Conservation (phyloP, 1,140 invertebrate genomes). For the Scylla paramamosain region DNA sequence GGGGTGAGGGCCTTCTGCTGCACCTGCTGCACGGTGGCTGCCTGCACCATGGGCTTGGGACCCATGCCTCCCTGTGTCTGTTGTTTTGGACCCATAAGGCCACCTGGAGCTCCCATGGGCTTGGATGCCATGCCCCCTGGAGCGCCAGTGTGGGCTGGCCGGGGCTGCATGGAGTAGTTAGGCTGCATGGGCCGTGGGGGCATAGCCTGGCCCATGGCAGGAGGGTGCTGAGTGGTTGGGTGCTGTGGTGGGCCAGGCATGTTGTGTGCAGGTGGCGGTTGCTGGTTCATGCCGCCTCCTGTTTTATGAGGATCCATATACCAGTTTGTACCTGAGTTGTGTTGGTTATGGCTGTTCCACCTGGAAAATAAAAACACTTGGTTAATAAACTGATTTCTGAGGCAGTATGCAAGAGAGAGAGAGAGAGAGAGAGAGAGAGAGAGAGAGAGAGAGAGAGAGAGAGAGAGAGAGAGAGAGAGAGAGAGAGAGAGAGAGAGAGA, state of each 20-base stretch:
- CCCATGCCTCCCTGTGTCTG: slow-evolving; percentile 51
- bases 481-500: too few species aligned
- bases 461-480: neutral
- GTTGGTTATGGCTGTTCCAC: slow-evolving; percentile 67
- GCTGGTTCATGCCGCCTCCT: slow-evolving; percentile 71
- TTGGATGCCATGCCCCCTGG: slow-evolving; percentile 66
- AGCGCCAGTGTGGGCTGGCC: slow-evolving; percentile 73
- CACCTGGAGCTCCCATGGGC: slow-evolving; percentile 30
- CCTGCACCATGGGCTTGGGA: slow-evolving; percentile 70
- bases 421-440: slow-evolving; percentile 17
- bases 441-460: slow-evolving; percentile 8
- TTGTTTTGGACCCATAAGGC: slow-evolving; percentile 57
- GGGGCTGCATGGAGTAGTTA: slow-evolving; percentile 67
- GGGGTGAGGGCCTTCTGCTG: slow-evolving; percentile 36
- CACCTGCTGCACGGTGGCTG: slow-evolving; percentile 62
- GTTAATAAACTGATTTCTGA: neutral
- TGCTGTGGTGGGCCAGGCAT: slow-evolving; percentile 74
- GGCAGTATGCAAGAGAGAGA: neutral
- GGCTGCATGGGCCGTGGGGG: slow-evolving; percentile 67
- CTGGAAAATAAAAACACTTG: slow-evolving; percentile 23
- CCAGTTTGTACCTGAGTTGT: slow-evolving; percentile 73
- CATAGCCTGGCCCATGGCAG: slow-evolving; percentile 68
- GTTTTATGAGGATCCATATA: slow-evolving; percentile 76
- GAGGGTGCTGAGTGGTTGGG: slow-evolving; percentile 64
- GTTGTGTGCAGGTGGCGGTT: slow-evolving; percentile 74